These are phyloP conservation scores for Thamnaconus septentrionalis DNA, from an alignment of 2,113 vertebrate species.

Conservation along the genomic window DNA sequence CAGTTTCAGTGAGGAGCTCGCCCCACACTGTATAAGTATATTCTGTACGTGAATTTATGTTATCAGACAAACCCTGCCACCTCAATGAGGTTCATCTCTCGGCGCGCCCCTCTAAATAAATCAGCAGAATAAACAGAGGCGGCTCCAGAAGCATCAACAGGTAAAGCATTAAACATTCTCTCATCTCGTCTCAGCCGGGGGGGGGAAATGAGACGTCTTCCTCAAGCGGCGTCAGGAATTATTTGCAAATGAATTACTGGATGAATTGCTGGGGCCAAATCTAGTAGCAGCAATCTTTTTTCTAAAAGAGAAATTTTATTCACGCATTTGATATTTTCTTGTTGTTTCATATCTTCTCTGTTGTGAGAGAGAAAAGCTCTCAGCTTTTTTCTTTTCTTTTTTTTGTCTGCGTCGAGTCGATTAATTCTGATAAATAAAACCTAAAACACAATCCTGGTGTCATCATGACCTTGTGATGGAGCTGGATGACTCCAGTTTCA, in stretches of 20 bases:
- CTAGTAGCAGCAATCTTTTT: constrained; percentile 79
- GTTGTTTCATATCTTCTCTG: not conserved
- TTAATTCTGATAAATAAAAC: too few relatives aligned
- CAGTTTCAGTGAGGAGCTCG: constrained; percentile 57
- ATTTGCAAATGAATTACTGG: constrained; percentile 77
- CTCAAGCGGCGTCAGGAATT: constrained; percentile 78
- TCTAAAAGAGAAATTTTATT: not conserved
- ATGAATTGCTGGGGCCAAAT: constrained; percentile 72
- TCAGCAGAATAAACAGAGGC: constrained; percentile 75
- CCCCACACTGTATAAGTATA: constrained; percentile 65
- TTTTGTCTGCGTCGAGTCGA: too few relatives aligned
- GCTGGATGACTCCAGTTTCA: too few relatives aligned
- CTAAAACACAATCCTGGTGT: too few relatives aligned
- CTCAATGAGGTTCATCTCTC: constrained; percentile 73
- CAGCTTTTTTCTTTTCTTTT: not conserved
- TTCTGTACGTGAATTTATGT: constrained; percentile 69
- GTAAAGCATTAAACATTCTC: constrained; percentile 77
- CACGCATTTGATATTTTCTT: not conserved
- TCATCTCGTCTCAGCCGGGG: constrained; percentile 71
- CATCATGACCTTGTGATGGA: too few relatives aligned
- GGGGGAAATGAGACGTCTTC: constrained; percentile 82
- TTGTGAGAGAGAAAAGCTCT: not conserved
- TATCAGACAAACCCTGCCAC: constrained; percentile 75
- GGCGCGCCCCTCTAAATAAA: constrained; percentile 75
- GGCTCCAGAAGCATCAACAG: constrained; percentile 68